Percentiles rank a stretch among this genome's conserved stretches.
Conservation (phyloP, 2,797 vertebrate species). For the Potorous gilbertii region DNA sequence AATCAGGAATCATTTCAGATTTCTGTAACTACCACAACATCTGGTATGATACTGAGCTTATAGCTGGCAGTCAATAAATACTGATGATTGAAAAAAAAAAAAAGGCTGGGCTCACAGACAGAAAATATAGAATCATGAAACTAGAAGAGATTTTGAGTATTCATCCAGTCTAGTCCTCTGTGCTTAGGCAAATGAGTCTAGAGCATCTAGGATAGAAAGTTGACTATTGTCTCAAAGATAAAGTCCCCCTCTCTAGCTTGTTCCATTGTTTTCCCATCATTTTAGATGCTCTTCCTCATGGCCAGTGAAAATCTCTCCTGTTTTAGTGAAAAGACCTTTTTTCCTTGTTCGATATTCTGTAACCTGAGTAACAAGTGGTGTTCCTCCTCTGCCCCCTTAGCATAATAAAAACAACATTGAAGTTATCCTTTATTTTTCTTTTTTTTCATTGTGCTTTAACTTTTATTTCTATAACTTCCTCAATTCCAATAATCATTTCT, state of each 20-base stretch:
- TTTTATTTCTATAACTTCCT: slow-evolving; percentile 33
- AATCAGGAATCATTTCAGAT: not conserved
- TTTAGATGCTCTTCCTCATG: not conserved
- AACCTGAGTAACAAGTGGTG: not conserved
- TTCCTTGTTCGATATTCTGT: not conserved
- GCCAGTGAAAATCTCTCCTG: not conserved
- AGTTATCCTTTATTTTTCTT: slow-evolving; percentile 10
- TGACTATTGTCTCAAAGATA: not conserved
- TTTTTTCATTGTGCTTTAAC: slow-evolving; percentile 34
- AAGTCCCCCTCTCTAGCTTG: not conserved
- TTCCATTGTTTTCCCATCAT: slow-evolving; percentile 7
- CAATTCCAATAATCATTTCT: slow-evolving; percentile 23
- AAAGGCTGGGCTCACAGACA: slow-evolving; percentile 2
- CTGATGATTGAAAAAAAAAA: not conserved
- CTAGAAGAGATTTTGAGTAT: slow-evolving; percentile 6
- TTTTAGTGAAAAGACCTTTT: slow-evolving; percentile 25
- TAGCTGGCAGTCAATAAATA: not conserved
- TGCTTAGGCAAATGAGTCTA: not conserved
- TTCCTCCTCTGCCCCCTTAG: not conserved
- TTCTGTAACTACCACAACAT: not conserved
- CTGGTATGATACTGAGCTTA: not conserved
- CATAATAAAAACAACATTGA: slow-evolving; percentile 21
- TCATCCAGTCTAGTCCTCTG: not conserved
- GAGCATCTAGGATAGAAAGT: not conserved
- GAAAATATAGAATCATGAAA: not conserved